These are phyloP conservation scores for Synanthedon vespiformis DNA, from an alignment of 2,888 invertebrate species.

Conservation along the genomic window DNA sequence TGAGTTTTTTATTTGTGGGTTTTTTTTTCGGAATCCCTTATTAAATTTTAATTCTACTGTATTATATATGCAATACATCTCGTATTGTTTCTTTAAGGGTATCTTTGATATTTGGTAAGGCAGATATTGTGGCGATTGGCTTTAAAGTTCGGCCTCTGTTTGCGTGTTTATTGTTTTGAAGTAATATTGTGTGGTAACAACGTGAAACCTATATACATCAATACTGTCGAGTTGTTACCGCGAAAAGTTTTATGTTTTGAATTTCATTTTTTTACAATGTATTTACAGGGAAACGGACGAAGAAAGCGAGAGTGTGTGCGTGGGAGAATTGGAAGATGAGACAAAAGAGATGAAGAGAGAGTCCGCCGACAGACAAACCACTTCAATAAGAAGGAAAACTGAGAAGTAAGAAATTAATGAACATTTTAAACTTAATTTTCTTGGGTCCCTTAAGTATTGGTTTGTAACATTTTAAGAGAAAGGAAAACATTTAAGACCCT, in stretches of 20 bases:
- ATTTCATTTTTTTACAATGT: not conserved
- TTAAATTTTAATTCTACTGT: no score
- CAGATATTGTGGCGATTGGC: no score
- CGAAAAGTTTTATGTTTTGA: not conserved
- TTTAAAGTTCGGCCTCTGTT: no score
- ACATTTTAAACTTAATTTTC: not conserved
- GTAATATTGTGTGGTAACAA: no score
- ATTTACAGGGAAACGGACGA: constrained; percentile 53
- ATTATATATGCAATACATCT: no score
- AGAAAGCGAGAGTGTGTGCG: constrained; percentile 56
- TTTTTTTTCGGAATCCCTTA: no score
- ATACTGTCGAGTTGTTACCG: not conserved
- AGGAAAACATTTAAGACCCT: no score
- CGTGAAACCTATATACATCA: not conserved
- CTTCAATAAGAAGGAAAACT: constrained; percentile 48
- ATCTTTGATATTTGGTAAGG: no score
- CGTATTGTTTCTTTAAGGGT: no score
- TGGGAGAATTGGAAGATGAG: constrained; percentile 49
- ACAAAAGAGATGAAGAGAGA: constrained; percentile 44
- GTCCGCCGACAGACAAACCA: constrained; percentile 41
- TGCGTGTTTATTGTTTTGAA: no score
- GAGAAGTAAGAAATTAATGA: constrained; percentile 43
- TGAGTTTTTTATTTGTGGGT: not conserved
- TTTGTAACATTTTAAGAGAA: no score
- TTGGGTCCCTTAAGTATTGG: not conserved